phyloP scores from a whole-genome alignment of 2,797 vertebrate species.

The Huso huso region DNA sequence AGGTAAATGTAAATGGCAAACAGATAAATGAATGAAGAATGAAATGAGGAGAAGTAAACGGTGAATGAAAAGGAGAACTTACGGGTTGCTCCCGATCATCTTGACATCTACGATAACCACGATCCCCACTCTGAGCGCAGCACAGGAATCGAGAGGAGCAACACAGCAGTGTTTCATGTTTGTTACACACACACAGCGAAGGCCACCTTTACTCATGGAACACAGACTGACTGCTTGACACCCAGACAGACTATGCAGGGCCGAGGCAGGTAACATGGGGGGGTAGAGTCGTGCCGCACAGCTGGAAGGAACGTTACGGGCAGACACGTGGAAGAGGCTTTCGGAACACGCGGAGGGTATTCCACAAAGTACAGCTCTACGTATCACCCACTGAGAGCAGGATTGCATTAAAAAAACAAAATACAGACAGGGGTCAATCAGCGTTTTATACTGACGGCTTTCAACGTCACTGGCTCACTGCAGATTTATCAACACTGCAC shows the following conservation, averaged over 20 bases:
- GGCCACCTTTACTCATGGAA: conserved; percentile 13
- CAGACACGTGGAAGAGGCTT: not conserved
- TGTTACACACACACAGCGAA: conserved; percentile 18
- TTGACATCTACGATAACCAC: conserved; percentile 74
- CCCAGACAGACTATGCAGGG: no score
- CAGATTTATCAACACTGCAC: no score
- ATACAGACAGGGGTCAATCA: no score
- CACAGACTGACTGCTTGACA: not conserved
- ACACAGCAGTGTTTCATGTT: conserved; percentile 9
- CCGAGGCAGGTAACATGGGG: no score
- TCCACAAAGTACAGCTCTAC: no score
- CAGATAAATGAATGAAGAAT: conserved; percentile 19
- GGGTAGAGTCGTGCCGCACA: conserved; percentile 8
- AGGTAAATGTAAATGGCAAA: conserved; percentile 13
- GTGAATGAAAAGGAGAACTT: conserved; percentile 51
- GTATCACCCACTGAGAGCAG: no score
- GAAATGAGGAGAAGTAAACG: conserved; percentile 1
- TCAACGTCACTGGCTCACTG: no score
- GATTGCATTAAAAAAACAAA: no score
- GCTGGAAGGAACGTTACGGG: not conserved
- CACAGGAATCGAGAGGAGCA: conserved; percentile 20
- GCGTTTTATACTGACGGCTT: no score
- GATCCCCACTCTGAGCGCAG: conserved; percentile 69
- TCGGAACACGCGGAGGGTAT: no score
- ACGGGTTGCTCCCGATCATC: conserved; percentile 63